Conservation (phyloP, 2,113 vertebrate genomes). For the Aleadryas rufinucha region DNA sequence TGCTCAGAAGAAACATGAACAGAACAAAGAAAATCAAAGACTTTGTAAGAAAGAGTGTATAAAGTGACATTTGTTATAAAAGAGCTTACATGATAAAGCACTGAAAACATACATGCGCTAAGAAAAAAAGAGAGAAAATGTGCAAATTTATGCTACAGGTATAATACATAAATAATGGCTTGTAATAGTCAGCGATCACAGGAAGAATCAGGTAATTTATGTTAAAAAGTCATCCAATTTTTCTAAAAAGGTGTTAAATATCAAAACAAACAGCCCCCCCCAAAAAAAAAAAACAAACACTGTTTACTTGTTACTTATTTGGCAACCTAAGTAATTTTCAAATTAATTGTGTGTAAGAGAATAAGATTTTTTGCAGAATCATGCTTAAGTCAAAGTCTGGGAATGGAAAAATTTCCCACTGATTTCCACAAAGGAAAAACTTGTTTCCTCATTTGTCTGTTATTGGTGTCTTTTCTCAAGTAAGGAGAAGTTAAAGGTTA, state of each 20-base stretch:
- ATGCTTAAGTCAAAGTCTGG: background rate
- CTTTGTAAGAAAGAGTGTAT: background rate
- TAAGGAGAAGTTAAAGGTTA: background rate
- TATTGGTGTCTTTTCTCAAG: background rate
- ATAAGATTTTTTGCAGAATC: background rate
- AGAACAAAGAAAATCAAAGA: background rate
- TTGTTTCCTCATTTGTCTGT: background rate
- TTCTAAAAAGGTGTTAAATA: background rate
- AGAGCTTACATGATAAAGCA: background rate
- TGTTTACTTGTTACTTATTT: background rate
- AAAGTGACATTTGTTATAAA: background rate
- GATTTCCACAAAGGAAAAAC: background rate
- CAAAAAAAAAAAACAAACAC: too few relatives aligned
- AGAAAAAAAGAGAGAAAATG: background rate
- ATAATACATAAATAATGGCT: background rate
- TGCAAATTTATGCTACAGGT: background rate
- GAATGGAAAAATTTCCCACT: background rate
- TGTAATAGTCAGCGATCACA: background rate
- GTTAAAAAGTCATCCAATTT: background rate
- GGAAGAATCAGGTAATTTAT: background rate
- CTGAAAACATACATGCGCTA: background rate
- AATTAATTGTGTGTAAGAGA: background rate
- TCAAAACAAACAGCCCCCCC: background rate
- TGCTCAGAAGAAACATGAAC: background rate
- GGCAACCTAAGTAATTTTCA: background rate